These are phyloP conservation scores for Sebastes hopkinsi DNA, from an alignment of 2,797 vertebrate species.

Conservation along the genomic window DNA sequence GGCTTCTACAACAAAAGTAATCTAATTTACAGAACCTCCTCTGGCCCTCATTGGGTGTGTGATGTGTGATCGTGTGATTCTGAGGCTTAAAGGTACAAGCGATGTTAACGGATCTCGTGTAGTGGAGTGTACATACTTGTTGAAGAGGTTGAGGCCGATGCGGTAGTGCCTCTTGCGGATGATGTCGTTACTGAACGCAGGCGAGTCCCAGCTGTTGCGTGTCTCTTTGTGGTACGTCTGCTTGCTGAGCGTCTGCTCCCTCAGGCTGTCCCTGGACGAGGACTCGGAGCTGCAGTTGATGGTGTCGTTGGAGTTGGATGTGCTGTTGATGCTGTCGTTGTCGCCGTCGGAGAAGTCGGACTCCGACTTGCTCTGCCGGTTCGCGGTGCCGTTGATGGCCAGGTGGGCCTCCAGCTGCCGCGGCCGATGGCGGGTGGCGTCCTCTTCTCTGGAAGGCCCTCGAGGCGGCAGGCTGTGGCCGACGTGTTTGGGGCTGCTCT, in stretches of 20 bases:
- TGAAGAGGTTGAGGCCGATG: conserved; percentile 97
- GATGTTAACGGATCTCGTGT: neutral
- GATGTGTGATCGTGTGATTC: neutral
- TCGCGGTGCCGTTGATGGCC: conserved; percentile 93
- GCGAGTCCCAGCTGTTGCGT: conserved; percentile 98
- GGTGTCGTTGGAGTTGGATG: conserved; percentile 97
- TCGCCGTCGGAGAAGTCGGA: conserved; percentile 97
- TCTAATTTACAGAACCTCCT: neutral
- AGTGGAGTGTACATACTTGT: conserved; percentile 88
- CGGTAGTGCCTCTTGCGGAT: conserved; percentile 97
- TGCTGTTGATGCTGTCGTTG: conserved; percentile 98
- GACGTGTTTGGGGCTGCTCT: conserved; percentile 91
- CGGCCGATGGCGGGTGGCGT: conserved; percentile 58
- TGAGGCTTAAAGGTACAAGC: neutral
- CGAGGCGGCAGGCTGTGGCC: conserved; percentile 85
- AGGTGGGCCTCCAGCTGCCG: conserved; percentile 91
- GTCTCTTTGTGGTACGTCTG: conserved; percentile 99
- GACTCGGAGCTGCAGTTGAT: conserved; percentile 99
- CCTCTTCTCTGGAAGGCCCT: conserved; percentile 88
- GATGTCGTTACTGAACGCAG: conserved; percentile 96
- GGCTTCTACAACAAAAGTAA: neutral
- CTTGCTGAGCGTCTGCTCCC: conserved; percentile 96
- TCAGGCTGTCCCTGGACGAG: conserved; percentile 93
- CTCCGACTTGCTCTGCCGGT: conserved; percentile 96
- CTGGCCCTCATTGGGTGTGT: neutral